Evolutionary conservation across 2,797 vertebrate genomes (phyloP).

Genomic region (Orientallactaga sibirica): DNA sequence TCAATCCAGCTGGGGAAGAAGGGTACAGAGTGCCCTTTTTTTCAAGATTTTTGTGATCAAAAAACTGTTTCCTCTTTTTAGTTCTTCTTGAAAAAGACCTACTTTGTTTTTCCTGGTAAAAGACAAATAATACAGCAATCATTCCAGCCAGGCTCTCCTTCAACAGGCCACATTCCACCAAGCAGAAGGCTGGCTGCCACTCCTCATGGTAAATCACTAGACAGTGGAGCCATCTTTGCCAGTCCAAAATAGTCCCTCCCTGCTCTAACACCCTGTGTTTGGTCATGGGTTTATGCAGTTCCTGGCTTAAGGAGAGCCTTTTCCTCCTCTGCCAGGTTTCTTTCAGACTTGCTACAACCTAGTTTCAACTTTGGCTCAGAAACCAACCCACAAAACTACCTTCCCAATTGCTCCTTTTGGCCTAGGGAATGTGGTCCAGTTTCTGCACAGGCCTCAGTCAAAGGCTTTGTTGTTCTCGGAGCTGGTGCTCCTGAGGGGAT

Average conservation of each 20-base stretch:
- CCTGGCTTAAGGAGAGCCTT: slow-evolving; percentile 60
- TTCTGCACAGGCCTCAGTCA: slow-evolving; percentile 75
- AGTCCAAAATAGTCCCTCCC: slow-evolving; percentile 74
- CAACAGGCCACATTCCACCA: slow-evolving; percentile 66
- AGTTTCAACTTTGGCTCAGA: slow-evolving; percentile 80
- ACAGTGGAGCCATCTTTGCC: slow-evolving; percentile 73
- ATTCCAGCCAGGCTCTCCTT: slow-evolving; percentile 59
- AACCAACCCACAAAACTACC: slow-evolving; percentile 84
- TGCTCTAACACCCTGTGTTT: slow-evolving; percentile 64
- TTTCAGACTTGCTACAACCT: slow-evolving; percentile 79
- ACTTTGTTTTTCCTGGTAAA: slow-evolving; percentile 65
- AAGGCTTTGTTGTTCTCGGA: slow-evolving; percentile 80
- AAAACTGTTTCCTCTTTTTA: slow-evolving; percentile 62
- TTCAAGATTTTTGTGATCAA: slow-evolving; percentile 60
- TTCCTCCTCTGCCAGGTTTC: slow-evolving; percentile 77
- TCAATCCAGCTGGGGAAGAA: slow-evolving; percentile 52
- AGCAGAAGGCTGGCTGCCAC: slow-evolving; percentile 73
- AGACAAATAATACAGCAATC: slow-evolving; percentile 70
- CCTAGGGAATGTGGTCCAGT: slow-evolving; percentile 73
- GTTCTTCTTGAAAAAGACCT: slow-evolving; percentile 64
- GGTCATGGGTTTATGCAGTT: slow-evolving; percentile 68
- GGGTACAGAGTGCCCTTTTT: slow-evolving; percentile 47
- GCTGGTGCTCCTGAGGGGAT: slow-evolving; percentile 38
- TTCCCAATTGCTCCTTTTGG: slow-evolving; percentile 82
- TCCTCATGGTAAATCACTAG: slow-evolving; percentile 77